These are phyloP conservation scores for Drosophila falleni DNA, from an alignment of 2,888 invertebrate genomes.

Conservation along the genomic window DNA sequence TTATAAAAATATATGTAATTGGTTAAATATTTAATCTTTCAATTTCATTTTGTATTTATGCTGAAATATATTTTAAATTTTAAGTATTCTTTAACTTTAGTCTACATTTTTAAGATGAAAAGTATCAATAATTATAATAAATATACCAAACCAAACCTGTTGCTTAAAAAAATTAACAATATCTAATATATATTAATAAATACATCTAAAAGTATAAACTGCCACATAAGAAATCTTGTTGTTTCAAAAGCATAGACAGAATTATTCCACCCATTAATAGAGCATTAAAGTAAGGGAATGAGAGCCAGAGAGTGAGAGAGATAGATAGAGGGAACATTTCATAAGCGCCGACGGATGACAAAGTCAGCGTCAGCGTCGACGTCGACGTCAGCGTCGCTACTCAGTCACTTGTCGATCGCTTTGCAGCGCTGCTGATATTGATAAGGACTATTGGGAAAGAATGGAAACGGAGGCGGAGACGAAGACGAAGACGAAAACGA, in stretches of 20 bases:
- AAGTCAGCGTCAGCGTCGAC: background rate
- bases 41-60: background rate
- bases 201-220: no score
- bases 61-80: no score
- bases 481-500: background rate
- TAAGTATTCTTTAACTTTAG: no score
- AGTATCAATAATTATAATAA: background rate
- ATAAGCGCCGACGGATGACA: conserved; percentile 21
- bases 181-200: no score
- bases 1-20: no score
- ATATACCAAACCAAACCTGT: no score
- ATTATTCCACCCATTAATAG: background rate
- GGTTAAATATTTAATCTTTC: background rate
- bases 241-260: background rate
- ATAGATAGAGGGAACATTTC: conserved; percentile 7
- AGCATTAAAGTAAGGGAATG: background rate
- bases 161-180: no score
- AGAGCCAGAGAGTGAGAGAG: background rate
- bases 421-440: conserved; percentile 42
- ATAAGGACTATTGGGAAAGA: conserved; percentile 47
- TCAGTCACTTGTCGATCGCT: conserved; percentile 50
- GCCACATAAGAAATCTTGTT: no score
- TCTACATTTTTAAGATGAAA: background rate
- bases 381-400: conserved; percentile 31
- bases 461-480: conserved; percentile 5